Percentiles rank a stretch among this genome's conserved stretches.
These are phyloP conservation scores for Eubucco bourcierii DNA, from an alignment of 2,113 vertebrate species.

Conservation along the genomic window DNA sequence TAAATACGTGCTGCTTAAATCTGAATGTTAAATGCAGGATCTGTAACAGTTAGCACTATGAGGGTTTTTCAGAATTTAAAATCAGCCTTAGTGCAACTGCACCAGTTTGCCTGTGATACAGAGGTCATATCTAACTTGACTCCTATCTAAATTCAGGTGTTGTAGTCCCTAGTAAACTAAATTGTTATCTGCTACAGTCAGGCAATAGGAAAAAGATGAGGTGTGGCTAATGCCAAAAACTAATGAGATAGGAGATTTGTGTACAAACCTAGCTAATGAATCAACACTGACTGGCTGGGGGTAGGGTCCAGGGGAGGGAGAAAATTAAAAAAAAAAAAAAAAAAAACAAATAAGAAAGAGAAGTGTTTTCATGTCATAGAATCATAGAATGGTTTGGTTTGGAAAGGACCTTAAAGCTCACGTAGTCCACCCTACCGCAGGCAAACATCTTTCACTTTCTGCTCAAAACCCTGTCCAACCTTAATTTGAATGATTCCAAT, in stretches of 20 bases:
- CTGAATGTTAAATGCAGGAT: conserved; percentile 29
- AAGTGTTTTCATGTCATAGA: neutral
- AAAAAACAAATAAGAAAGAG: neutral
- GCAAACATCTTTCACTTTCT: too few species aligned
- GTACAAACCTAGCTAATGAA: neutral
- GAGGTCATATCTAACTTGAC: neutral
- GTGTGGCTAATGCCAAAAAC: neutral
- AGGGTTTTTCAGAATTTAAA: neutral
- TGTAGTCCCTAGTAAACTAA: neutral
- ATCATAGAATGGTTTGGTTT: neutral
- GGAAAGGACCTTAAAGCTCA: neutral
- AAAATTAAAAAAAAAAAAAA: neutral
- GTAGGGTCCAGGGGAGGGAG: neutral
- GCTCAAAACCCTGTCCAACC: too few species aligned
- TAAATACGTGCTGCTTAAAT: conserved; percentile 22
- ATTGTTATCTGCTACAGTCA: neutral
- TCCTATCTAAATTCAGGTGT: neutral
- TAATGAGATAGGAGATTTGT: neutral
- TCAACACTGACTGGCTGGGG: neutral
- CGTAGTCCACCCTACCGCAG: neutral
- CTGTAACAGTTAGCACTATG: neutral
- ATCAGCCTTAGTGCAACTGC: neutral
- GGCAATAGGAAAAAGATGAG: neutral
- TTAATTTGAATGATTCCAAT: too few species aligned
- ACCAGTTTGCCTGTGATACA: neutral